These are phyloP conservation scores for Centruroides vittatus DNA, from an alignment of 1,140 invertebrate species.

Conservation along the genomic window DNA sequence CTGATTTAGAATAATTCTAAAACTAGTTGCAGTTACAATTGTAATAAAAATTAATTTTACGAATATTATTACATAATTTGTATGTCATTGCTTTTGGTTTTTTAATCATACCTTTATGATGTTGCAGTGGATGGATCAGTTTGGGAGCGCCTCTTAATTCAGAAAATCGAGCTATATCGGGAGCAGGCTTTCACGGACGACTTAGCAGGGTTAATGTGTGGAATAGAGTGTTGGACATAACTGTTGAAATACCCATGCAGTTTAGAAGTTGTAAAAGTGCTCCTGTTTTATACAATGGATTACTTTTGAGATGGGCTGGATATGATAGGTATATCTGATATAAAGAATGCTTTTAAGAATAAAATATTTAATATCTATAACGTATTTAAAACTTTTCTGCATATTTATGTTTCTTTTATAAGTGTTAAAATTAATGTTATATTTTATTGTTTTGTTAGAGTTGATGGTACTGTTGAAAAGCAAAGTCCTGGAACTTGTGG, in stretches of 20 bases:
- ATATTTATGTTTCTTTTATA: too few relatives aligned
- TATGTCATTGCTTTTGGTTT: too few relatives aligned
- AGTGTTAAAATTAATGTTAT: background rate
- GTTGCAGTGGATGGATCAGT: constrained; percentile 58
- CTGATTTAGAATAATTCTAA: too few relatives aligned
- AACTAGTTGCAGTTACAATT: too few relatives aligned
- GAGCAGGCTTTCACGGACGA: constrained; percentile 85
- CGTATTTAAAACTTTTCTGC: too few relatives aligned
- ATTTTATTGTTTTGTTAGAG: constrained; percentile 31
- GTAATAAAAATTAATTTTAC: too few relatives aligned
- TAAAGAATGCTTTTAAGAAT: too few relatives aligned
- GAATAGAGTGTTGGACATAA: constrained; percentile 75
- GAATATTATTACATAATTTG: too few relatives aligned
- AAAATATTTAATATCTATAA: too few relatives aligned
- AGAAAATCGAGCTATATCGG: constrained; percentile 55
- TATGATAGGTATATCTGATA: constrained; percentile 44
- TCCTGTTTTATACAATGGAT: constrained; percentile 68
- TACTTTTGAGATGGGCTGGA: constrained; percentile 80
- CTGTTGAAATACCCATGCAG: constrained; percentile 64
- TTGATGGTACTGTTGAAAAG: constrained; percentile 70
- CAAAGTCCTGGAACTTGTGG: constrained; percentile 78
- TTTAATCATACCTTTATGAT: background rate
- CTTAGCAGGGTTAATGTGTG: constrained; percentile 90
- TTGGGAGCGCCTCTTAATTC: constrained; percentile 64
- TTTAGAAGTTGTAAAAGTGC: constrained; percentile 59